Conservation (phyloP, 2,797 vertebrate genomes). For the Decapterus maruadsi region DNA sequence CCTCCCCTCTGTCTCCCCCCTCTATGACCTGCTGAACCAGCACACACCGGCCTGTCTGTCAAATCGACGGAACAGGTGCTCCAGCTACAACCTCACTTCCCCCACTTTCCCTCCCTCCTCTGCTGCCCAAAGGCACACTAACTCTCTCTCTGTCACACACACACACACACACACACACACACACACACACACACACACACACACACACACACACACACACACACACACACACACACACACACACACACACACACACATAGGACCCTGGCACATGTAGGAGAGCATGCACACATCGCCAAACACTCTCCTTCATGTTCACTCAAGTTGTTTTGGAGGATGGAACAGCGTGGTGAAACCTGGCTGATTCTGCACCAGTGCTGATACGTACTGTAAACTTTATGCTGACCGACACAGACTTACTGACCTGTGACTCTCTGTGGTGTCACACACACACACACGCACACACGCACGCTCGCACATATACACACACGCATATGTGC, state of each 20-base stretch:
- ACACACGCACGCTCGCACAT: constrained; percentile 1
- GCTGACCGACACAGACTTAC: constrained; percentile 58
- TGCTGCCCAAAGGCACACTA: constrained; percentile 38
- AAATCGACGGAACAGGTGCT: constrained; percentile 87
- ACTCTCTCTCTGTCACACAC: constrained; percentile 21
- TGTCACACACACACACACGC: not conserved
- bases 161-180: constrained; percentile 30
- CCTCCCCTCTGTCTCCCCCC: constrained; percentile 48
- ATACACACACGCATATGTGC: constrained; percentile 11
- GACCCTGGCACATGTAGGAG: constrained; percentile 16
- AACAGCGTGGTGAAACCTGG: constrained; percentile 28
- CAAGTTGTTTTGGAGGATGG: constrained; percentile 24
- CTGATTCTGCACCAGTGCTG: constrained; percentile 42
- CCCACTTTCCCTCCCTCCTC: constrained; percentile 52
- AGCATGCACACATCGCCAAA: constrained; percentile 14
- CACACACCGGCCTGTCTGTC: constrained; percentile 87
- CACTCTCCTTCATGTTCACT: constrained; percentile 29
- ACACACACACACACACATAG: constrained; percentile 22
- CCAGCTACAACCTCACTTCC: constrained; percentile 74
- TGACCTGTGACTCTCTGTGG: constrained; percentile 62
- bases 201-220: constrained; percentile 27
- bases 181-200: constrained; percentile 30
- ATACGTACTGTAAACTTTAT: constrained; percentile 47
- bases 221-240: constrained; percentile 27
- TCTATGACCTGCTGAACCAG: constrained; percentile 87